Base-by-base conservation (phyloP, 2,888 invertebrate species). In the Phaedon cochleariae region DNA sequence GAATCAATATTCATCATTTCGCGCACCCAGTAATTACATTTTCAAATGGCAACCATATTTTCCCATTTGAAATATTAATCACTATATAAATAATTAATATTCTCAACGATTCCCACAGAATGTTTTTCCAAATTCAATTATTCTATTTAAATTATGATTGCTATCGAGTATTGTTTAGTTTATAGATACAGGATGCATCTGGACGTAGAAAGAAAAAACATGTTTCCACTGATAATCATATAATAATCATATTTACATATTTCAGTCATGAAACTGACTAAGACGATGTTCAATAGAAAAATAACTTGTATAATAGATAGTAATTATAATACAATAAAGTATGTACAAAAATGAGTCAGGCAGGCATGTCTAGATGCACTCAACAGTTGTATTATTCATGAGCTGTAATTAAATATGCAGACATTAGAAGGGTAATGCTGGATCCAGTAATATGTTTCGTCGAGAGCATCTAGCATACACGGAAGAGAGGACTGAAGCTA, bases 221-320 rank as follows among this genome's bases (percentile, higher is more conserved):
- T 15, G 52, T 64, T 63, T 72, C 72, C 72, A 72, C 64, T 70
- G 73, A 72, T 82, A 81, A 81, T 83, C 78, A 78, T 80, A 81
- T 82, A 80, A 80, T 82, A 79, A 81, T 81, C 80, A 81, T 83
- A 82, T 83, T 78, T 82, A 83, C 83, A 83, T 81, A 62, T 46
- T 66, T 82, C 79, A 82, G 82, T 81, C 80, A 80, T 80, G 79
- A 75, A 77, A 79, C 78, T 80, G 81, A 82, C 81, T 82, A 79
- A 81, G 80, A 82, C 80, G 80, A 82, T 80, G 79, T 80, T 80
- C 81, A 83, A 83, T 83, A 83, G 81, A 83, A 83, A 83, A 83
- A 83, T 83, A 83, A 83, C 83, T 83, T 82, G 81, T 81, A 81
- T 79, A 79, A 81, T 82, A 79, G 81, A 80, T 81, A 81, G 81